Conservation (phyloP, 2,797 vertebrate genomes). For the Psittacula echo region DNA sequence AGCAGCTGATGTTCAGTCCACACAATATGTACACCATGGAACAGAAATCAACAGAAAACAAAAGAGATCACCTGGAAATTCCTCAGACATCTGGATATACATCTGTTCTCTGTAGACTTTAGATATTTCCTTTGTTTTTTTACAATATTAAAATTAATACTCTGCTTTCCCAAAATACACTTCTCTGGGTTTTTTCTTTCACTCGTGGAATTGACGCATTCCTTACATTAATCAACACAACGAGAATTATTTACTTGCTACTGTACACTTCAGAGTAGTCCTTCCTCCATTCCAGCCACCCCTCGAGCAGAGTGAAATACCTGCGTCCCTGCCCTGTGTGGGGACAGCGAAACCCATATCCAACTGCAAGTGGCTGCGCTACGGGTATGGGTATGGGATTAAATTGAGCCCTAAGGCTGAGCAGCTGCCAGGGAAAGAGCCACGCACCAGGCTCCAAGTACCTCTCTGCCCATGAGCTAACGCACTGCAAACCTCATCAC, state of each 20-base stretch:
- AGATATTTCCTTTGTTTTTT: conserved; percentile 46
- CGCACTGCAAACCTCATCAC: neutral
- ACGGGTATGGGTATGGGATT: rapidly evolving
- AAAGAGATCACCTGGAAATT: conserved; percentile 32
- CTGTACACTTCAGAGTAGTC: conserved; percentile 38
- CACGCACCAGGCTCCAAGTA: neutral
- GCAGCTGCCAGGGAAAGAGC: neutral
- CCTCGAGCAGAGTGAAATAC: neutral
- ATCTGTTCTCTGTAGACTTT: conserved; percentile 60
- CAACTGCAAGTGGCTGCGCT: rapidly evolving
- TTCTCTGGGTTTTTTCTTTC: neutral
- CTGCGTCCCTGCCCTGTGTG: neutral
- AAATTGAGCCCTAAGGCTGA: neutral
- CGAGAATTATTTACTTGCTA: neutral
- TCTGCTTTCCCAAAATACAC: conserved; percentile 50
- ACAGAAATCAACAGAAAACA: conserved; percentile 56
- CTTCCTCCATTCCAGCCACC: neutral
- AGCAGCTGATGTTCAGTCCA: conserved; percentile 55
- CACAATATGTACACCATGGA: conserved; percentile 70
- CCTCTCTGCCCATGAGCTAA: rapidly evolving
- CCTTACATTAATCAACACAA: neutral
- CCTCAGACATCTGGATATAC: conserved; percentile 40
- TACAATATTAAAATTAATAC: conserved; percentile 61
- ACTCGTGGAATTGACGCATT: neutral
- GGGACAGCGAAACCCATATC: neutral